phyloP scores from a whole-genome alignment of 2,113 vertebrate species.

The Vidua macroura region DNA sequence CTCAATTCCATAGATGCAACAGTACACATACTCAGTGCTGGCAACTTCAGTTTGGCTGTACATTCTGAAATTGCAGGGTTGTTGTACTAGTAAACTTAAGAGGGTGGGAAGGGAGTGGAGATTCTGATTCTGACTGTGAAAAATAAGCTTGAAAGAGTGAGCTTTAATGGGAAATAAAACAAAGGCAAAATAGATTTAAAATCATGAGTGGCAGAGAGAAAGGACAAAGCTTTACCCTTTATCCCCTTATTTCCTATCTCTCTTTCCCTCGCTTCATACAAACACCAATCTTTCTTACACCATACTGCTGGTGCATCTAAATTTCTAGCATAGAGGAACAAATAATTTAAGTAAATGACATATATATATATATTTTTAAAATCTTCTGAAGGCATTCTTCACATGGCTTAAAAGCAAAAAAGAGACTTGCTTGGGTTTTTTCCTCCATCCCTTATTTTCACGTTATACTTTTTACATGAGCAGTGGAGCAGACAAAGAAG shows the following conservation, averaged over 20 bases:
- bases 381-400: neutral
- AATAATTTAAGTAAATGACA: neutral
- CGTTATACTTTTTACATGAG: neutral
- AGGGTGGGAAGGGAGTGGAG: neutral
- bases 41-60: neutral
- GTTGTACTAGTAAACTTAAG: neutral
- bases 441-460: neutral
- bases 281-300: neutral
- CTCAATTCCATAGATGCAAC: neutral
- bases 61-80: neutral
- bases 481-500: neutral
- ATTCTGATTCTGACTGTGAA: neutral
- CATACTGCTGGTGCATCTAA: neutral
- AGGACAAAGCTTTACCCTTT: neutral
- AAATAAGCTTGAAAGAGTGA: neutral
- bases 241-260: neutral
- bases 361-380: neutral
- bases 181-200: neutral
- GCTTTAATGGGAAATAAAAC: neutral
- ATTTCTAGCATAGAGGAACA: neutral
- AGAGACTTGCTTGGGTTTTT: neutral
- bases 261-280: neutral
- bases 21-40: rapidly evolving
- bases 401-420: neutral
- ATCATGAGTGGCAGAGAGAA: neutral